These are phyloP conservation scores for Globodera rostochiensis DNA, from an alignment of 1,140 invertebrate species.

Conservation along the genomic window DNA sequence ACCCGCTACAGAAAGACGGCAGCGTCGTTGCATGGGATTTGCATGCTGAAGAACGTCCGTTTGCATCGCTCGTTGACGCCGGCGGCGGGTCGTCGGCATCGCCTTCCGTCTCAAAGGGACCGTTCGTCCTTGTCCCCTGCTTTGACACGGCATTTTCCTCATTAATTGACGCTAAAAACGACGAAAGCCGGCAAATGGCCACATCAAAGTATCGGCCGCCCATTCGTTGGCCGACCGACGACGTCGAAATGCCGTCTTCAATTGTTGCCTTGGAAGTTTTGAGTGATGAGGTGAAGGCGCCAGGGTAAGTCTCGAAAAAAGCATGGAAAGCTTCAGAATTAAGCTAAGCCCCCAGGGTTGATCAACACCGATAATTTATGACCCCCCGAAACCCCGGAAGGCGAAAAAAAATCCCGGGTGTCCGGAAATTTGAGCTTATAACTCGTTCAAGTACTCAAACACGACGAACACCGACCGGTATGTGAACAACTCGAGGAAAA, in stretches of 20 bases:
- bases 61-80: not conserved
- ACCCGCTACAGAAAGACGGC: slow-evolving; percentile 11
- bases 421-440: not conserved
- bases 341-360: no score
- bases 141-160: slow-evolving; percentile 2
- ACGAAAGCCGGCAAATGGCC: not conserved
- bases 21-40: slow-evolving; percentile 24
- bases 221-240: not conserved
- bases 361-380: no score
- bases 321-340: no score
- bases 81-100: not conserved
- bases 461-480: no score
- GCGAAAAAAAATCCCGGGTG: not conserved
- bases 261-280: slow-evolving; percentile 1
- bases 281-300: not conserved
- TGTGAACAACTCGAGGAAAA: no score
- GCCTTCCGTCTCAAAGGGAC: not conserved
- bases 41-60: not conserved
- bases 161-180: not conserved
- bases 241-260: not conserved
- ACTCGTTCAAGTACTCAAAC: not conserved
- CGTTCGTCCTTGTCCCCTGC: not conserved
- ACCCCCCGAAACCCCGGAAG: not conserved
- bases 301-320: not conserved
- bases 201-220: not conserved